Percentiles rank a stretch among this genome's conserved stretches.
phyloP scores from a whole-genome alignment of 2,888 invertebrate genomes.

The Schizotus pectinicornis region DNA sequence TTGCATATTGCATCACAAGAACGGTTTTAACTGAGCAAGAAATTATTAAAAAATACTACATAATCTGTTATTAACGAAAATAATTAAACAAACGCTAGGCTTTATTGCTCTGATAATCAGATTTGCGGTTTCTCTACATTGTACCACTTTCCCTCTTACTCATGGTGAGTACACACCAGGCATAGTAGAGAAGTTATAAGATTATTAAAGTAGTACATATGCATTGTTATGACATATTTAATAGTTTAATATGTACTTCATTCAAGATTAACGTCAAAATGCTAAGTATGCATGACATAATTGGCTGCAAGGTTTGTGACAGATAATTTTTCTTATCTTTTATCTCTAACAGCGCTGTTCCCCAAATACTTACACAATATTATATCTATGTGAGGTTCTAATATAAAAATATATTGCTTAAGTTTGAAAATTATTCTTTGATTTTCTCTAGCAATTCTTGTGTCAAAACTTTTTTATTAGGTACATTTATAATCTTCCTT shows the following conservation, averaged over 20 bases:
- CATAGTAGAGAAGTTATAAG: background rate
- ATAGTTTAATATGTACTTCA: no score
- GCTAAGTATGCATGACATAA: background rate
- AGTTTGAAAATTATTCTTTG: no score
- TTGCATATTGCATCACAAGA: background rate
- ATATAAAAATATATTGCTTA: no score
- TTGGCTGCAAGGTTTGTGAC: no score
- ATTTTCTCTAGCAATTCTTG: no score
- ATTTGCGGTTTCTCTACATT: slow-evolving; percentile 3
- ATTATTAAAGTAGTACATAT: background rate
- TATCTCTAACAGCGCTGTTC: slow-evolving; percentile 1
- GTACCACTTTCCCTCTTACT: slow-evolving; percentile 7
- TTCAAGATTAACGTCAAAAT: background rate
- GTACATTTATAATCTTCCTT: no score
- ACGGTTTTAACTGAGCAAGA: background rate
- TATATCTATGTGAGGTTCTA: no score
- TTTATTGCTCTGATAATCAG: slow-evolving; percentile 6
- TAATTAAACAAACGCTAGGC: slow-evolving; percentile 5
- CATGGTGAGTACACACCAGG: no score
- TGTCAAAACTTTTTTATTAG: no score
- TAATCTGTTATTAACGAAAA: background rate
- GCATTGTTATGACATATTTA: no score
- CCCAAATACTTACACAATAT: slow-evolving; percentile 1
- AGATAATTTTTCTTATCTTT: background rate
- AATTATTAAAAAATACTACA: slow-evolving; percentile 1